Percentiles rank a stretch among this genome's conserved stretches.
Evolutionary conservation across 2,888 invertebrate species (phyloP).

Genomic region (Machimus rusticus): DNA sequence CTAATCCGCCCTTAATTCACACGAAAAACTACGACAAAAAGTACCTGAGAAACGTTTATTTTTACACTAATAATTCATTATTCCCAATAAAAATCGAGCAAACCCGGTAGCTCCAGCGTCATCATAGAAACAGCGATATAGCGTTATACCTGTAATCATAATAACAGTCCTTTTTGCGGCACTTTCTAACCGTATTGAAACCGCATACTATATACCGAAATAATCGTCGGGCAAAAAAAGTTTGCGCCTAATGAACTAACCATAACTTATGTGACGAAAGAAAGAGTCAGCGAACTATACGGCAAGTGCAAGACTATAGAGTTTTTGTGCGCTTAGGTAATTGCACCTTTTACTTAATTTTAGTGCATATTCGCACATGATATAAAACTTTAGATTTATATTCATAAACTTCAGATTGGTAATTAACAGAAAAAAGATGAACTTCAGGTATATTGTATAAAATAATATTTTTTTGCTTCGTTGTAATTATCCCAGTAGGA

Average conservation of each 20-base stretch:
- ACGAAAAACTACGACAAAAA: not conserved
- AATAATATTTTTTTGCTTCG: not conserved
- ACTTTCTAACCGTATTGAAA: constrained; percentile 51
- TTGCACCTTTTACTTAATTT: not conserved
- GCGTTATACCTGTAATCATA: not conserved
- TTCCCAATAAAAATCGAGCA: not conserved
- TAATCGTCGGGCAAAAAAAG: constrained; percentile 45
- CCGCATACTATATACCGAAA: constrained; percentile 49
- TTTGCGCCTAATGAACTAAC: not conserved
- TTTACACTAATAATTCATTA: constrained; percentile 30
- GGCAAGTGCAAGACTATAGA: not conserved
- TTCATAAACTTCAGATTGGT: not conserved
- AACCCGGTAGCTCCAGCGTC: not conserved
- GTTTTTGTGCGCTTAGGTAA: not conserved
- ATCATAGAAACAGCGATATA: constrained; percentile 4
- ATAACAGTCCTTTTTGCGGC: not conserved
- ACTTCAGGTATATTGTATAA: not conserved
- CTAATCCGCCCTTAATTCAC: not conserved
- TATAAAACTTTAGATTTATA: not conserved
- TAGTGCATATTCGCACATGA: not conserved
- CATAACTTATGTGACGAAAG: not conserved
- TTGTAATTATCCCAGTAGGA: constrained; percentile 42
- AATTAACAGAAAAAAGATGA: not conserved
- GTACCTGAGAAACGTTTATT: not conserved
- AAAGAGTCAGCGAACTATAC: not conserved